phyloP scores from a whole-genome alignment of 2,113 vertebrate species.

The Austrofundulus limnaeus region DNA sequence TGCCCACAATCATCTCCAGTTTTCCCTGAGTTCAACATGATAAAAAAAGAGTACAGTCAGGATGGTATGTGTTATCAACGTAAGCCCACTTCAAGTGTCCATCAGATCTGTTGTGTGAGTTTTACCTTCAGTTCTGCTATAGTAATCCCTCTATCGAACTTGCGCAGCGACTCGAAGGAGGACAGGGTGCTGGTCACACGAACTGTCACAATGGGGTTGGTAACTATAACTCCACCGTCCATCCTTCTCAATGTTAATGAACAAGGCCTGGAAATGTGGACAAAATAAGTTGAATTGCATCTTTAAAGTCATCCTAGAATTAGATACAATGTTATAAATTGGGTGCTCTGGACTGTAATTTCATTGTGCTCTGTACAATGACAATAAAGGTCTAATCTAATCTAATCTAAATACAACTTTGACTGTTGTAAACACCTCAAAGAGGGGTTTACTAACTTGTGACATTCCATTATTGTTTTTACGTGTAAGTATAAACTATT shows the following conservation, averaged over 20 bases:
- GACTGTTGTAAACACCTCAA: too few relatives aligned
- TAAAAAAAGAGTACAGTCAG: background rate
- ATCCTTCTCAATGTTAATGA: conserved; percentile 48
- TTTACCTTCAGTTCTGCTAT: conserved; percentile 87
- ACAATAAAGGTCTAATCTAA: too few relatives aligned
- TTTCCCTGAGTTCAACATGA: conserved; percentile 75
- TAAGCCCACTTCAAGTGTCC: too few relatives aligned
- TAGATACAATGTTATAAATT: too few relatives aligned
- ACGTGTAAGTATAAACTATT: too few relatives aligned
- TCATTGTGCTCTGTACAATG: too few relatives aligned
- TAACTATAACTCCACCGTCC: conserved; percentile 74
- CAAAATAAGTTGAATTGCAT: background rate
- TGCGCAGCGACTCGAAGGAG: conserved; percentile 78
- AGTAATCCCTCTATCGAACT: conserved; percentile 82
- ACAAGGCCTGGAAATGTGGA: conserved; percentile 6
- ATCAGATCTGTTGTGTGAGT: background rate
- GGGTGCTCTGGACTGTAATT: too few relatives aligned
- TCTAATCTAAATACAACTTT: too few relatives aligned
- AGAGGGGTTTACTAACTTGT: too few relatives aligned
- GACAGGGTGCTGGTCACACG: conserved; percentile 84
- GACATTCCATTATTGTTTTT: too few relatives aligned
- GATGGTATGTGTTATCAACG: background rate
- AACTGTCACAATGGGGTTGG: conserved; percentile 80
- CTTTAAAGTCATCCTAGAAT: too few relatives aligned
- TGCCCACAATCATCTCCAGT: conserved; percentile 86